Base-by-base conservation (phyloP, 2,113 vertebrate genomes). In the Elgaria multicarinata region DNA sequence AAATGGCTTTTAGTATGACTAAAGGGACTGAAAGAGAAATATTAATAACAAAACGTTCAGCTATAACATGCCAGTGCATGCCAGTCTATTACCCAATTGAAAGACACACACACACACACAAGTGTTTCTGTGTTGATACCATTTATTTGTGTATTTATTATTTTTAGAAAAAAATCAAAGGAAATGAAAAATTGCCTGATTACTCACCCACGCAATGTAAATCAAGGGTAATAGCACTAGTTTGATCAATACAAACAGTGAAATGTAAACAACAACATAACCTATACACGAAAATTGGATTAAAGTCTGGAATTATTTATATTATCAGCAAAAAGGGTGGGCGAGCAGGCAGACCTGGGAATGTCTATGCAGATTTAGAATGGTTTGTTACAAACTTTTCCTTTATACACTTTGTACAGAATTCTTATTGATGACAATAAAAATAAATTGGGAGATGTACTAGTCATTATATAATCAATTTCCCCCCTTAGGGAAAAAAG, bases 191-290 rank as follows among this genome's bases (percentile, higher is more conserved):
- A 85, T 71, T 50, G 74, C 36, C 64, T 85, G 82, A 78, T 85
- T 85, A 85, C 62, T 85, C n/a, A 69, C 66, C 88, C 64, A 84
- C 62, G 85, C 75, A 69, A n/a, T 78, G 88, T 89, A 84, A 89
- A 85, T 83, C 87, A 89, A 89, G 87, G 53, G 71, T 64, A 64
- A 89, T 83, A 82, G 42, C 82, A 89, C 81, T 78, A 78, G 62
- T 84, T 89, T 78, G 69, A 89, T 89, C 72, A 85, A 89, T 89
- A 89, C n/a, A 78, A 85, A 78, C 62, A 85, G 36, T 84, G 85
- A 83, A 85, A 85, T 78, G 64, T 53, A 77, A 78, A 87, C 58
- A 79, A 78, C 50, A 76, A 76, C 64, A 69, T 84, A 71, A 89
- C 46, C 64, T 44, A 77, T 55, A 89, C 69, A 89, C 46, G 42